Base-by-base conservation (phyloP, 2,797 vertebrate species). In the Gallinago stenura region DNA sequence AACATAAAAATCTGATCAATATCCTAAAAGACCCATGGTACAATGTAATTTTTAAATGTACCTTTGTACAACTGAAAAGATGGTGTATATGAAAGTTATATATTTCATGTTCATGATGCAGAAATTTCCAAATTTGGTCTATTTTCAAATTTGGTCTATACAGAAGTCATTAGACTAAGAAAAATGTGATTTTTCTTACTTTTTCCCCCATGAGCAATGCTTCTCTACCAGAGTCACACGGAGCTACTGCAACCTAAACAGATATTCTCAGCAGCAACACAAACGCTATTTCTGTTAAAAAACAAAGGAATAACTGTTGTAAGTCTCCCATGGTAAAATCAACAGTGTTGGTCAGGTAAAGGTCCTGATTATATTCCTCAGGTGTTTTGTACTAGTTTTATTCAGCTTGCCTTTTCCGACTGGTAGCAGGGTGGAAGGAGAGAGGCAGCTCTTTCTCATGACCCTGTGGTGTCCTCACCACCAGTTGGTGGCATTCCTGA, bases 1-100 rank as follows among this genome's bases (percentile, higher is more conserved):
- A 43, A 77, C 24, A 56, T 54, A 61, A 82, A 84, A 68, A 57
- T 58, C 28, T 60, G 79, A 93, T 84, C 68, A 84, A 90, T 91
- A 88, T 15, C 25, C 46, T 70, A 57, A 75, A 94, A 95, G 43
- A 80, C 4, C 20, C 17, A 16, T 2, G 12, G 10, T 45, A 76
- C 31, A 71, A 20, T 3, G 37, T 58, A 54, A 64, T 64, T 77
- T 89, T 85, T 85, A 41, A 78, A 57, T 60, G 50, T 15, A 83
- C 10, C 15, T 87, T 71, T 53, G 24, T 64, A 73, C 12, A 68
- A 26, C 46, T 70, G 48, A 87, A 87, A 81, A 76, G 20, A 51
- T 0, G 2, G n/a, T 16, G 15, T 26, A 82, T 1, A 1, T 43
- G 12, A 70, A 62, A 65, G 33, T 68, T 66, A 58, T 3, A 3